Base-by-base conservation (phyloP, 2,888 invertebrate genomes). In the Nomada ruficornis region DNA sequence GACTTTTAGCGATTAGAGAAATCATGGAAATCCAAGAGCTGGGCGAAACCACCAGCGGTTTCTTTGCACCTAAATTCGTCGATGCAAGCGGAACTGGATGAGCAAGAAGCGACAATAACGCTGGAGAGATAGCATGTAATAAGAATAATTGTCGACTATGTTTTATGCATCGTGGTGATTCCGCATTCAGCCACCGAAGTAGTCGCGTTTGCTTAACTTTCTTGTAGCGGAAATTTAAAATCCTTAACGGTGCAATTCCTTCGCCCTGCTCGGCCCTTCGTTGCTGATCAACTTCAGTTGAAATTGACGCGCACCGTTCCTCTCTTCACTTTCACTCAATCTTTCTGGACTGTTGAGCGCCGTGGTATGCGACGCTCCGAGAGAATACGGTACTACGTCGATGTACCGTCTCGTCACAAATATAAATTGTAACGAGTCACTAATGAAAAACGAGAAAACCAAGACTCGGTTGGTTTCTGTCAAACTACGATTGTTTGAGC, bases 91-190 rank as follows among this genome's bases (percentile, higher is more conserved):
- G n/a, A 52, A 67, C 60, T 54, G 44, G 67, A 20, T 68, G 72
- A 50, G 54, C 68, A 80, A 76, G 69, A 81, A 68, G n/a, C 44
- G 67, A 76, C 62, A 68, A 73, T 69, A 74, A 69, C 72, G 77
- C 60, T 50, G 77, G 9, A 10, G 62, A 55, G 76, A 82, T 82
- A 73, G 69, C 72, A 26, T 59, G 71, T 76, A 76, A 65, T 71
- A 81, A 82, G 81, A 72, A 82, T 82, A 72, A 82, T 82, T 64
- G 82, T 64, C 77, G 23, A 36, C 23, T 59, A 72, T 73, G 72
- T 82, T 82, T 77, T 77, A 77, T 82, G 78, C 78, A 78, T 73
- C 60, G 60, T 42, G 55, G 54, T 76, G 72, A 82, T 82, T 81
- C 71, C 54, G 68, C 60, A 71, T 82, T 82, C 82, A 69, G 60